Evolutionary conservation across 2,888 invertebrate species (phyloP), one percentile per base, ranked within the genome.

Genomic region (Meteorus cinctellus): DNA sequence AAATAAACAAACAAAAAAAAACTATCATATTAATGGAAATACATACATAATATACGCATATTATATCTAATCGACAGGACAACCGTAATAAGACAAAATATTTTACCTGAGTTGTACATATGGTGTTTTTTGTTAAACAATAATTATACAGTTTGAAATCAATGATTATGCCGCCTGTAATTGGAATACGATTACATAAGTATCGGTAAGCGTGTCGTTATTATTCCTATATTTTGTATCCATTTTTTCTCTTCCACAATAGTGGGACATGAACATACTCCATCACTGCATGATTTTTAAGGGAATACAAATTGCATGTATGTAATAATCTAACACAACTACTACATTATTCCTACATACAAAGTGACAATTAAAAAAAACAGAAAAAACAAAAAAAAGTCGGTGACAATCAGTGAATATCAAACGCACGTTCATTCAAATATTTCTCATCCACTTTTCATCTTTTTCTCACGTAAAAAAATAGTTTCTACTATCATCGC

Each of bases 171-270:
- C 81, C 79, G 80, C 79, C 4, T 19, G 6, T 81, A 82, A 78
- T 72, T 79, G 73, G 73, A 75, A 80, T 74, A 75, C 75, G 76
- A 81, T 82, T 78, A 79, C 80, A 81, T 77, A 77, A 82, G 74
- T 84, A 83, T 79, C 81, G 77, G 79, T 83, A 86, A 82, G 81
- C 80, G 80, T 84, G 83, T 77, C 81, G 80, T 79, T 70, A 82
- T 79, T 77, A 77, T 82, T 80, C 75, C 31, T 48, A 74, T 31
- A 45, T 59, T 31, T 77, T 74, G 77, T 75, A 69, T 77, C 76
- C 66, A 69, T 65, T 74, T 66, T 78, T 72, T 45, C 19, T 74
- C 41, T 29, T 48, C 6, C 16, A 16, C 34, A 59, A 36, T 19
- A 65, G n/a, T 19, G 27, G n/a, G 76, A 77, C 69, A 70, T 48